Conservation (phyloP, 64 coral and sea anemone species). For the Pachyseris speciosa region DNA sequence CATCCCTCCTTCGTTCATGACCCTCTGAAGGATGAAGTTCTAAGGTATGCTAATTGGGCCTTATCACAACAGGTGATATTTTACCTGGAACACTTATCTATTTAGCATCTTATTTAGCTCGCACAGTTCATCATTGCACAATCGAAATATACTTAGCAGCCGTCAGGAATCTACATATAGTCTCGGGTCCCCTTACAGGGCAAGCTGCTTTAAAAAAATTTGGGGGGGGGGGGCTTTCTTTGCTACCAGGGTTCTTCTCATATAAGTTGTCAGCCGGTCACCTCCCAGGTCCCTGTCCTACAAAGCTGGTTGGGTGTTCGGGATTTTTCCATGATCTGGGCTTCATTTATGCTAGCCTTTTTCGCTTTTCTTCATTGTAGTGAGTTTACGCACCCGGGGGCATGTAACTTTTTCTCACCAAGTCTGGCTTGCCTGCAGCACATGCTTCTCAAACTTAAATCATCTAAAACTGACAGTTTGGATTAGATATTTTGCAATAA, state of each 20-base stretch:
- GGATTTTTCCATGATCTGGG: constrained; percentile 9
- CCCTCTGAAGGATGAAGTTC: too few species aligned
- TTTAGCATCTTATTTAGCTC: background rate
- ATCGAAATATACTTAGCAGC: background rate
- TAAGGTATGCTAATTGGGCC: background rate
- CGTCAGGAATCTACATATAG: background rate
- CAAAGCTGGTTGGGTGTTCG: background rate
- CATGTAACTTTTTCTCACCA: background rate
- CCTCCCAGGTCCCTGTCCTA: background rate
- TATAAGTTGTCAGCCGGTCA: background rate
- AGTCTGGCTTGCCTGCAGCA: background rate
- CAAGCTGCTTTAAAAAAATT: background rate
- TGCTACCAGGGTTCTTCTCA: background rate
- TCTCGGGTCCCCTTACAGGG: background rate
- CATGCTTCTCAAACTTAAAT: background rate
- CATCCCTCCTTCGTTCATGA: too few species aligned
- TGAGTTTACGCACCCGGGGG: too few species aligned
- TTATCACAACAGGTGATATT: background rate
- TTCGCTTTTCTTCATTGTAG: background rate
- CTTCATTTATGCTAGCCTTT: background rate
- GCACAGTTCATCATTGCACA: too few species aligned
- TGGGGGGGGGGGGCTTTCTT: background rate
- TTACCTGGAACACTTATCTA: background rate
- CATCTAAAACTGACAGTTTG: background rate
- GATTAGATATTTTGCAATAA: too few species aligned